Evolutionary conservation across 2,888 invertebrate genomes (phyloP).

Genomic region (Hylaea fasciaria): DNA sequence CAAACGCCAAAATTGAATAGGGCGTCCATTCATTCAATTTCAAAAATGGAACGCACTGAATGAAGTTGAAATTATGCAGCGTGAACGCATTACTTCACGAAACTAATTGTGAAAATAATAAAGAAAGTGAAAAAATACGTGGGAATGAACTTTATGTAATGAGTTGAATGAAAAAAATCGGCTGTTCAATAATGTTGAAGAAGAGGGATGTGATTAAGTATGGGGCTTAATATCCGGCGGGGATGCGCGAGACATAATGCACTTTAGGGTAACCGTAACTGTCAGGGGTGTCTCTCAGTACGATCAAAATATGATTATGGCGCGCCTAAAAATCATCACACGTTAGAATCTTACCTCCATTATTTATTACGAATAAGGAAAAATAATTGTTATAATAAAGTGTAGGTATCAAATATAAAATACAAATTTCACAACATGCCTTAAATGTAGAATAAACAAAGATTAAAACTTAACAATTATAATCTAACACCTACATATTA

Average conservation of each 20-base stretch:
- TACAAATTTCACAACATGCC: no score
- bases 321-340: no score
- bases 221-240: constrained; percentile 79
- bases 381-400: no score
- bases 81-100: constrained; percentile 80
- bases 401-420: no score
- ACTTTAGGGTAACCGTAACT: constrained; percentile 54
- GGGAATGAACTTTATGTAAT: constrained; percentile 78
- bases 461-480: no score
- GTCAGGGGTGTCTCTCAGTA: constrained; percentile 55
- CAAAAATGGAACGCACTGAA: constrained; percentile 59
- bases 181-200: constrained; percentile 69
- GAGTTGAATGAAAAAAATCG: constrained; percentile 69
- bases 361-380: neutral
- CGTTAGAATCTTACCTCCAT: no score
- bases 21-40: constrained; percentile 62
- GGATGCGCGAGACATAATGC: constrained; percentile 78
- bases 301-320: neutral
- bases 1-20: constrained; percentile 49
- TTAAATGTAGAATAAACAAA: no score
- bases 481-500: no score
- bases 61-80: constrained; percentile 75
- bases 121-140: constrained; percentile 69
- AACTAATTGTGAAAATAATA: constrained; percentile 55
- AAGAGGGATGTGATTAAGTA: constrained; percentile 77